Evolutionary conservation across 2,888 invertebrate genomes (phyloP).

Genomic region (Epirrita christyi): DNA sequence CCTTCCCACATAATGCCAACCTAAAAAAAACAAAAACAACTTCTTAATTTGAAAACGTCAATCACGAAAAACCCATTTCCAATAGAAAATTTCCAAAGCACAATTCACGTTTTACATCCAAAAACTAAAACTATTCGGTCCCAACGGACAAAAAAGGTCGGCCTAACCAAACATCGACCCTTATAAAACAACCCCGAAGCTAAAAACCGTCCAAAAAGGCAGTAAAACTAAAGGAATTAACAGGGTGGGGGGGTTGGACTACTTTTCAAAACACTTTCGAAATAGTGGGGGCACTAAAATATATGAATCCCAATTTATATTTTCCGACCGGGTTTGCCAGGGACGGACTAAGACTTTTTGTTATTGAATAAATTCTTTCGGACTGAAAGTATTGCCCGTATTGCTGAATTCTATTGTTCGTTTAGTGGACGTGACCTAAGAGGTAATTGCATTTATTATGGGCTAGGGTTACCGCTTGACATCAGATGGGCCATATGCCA

Average conservation of each 20-base stretch:
- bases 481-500: too few relatives aligned
- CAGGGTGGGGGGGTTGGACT: slow-evolving; percentile 67
- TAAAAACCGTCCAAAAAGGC: slow-evolving; percentile 83
- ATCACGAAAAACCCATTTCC: slow-evolving; percentile 39
- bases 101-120: slow-evolving; percentile 66
- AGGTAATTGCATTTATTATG: too few relatives aligned
- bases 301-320: slow-evolving; percentile 84
- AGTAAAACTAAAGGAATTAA: slow-evolving; percentile 84
- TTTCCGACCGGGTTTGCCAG: slow-evolving; percentile 62
- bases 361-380: too few relatives aligned
- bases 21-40: slow-evolving; percentile 44
- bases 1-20: slow-evolving; percentile 13
- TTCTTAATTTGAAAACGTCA: slow-evolving; percentile 32
- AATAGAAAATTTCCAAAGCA: slow-evolving; percentile 48
- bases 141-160: slow-evolving; percentile 79
- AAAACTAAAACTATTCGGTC: slow-evolving; percentile 74
- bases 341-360: slow-evolving; percentile 44
- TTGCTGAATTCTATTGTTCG: too few relatives aligned
- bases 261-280: slow-evolving; percentile 83
- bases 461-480: too few relatives aligned
- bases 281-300: slow-evolving; percentile 61
- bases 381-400: too few relatives aligned
- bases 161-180: slow-evolving; percentile 83
- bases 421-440: too few relatives aligned
- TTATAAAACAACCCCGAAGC: slow-evolving; percentile 72